phyloP scores from a whole-genome alignment of 2,113 vertebrate genomes.

The Apodemus speciosus region DNA sequence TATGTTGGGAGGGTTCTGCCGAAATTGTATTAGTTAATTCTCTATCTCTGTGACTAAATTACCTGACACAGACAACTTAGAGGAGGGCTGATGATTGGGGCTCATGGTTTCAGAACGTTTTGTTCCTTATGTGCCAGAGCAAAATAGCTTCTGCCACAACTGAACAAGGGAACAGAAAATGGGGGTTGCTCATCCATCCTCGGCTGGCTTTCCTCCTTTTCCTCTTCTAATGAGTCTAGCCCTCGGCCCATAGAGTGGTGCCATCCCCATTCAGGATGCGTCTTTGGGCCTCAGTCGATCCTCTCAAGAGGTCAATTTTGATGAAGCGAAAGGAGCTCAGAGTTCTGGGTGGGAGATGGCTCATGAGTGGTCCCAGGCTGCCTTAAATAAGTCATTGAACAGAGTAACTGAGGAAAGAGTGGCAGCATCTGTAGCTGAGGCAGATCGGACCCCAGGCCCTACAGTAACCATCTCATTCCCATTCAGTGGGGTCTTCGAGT shows the following conservation, averaged over 20 bases:
- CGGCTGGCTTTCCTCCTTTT: no score
- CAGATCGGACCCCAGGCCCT: background rate
- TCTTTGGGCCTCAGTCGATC: background rate
- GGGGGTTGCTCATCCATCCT: background rate
- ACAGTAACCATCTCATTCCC: no score
- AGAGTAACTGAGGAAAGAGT: no score
- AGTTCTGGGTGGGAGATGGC: background rate
- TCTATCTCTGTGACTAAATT: background rate
- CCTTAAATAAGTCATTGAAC: background rate
- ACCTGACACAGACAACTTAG: background rate
- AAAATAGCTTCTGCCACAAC: background rate
- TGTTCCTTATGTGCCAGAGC: background rate
- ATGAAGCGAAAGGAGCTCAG: background rate
- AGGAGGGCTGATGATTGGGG: background rate
- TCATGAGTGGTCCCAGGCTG: background rate
- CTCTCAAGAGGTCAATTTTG: background rate
- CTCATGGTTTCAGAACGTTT: background rate
- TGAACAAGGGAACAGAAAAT: background rate
- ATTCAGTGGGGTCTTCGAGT: background rate
- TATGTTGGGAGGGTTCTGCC: background rate
- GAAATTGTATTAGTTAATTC: background rate
- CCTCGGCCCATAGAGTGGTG: background rate
- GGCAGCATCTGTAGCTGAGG: background rate
- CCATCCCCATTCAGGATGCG: background rate
- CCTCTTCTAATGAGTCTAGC: no score